These are phyloP conservation scores for Athetis lepigone DNA, from an alignment of 2,888 invertebrate genomes.

Conservation along the genomic window DNA sequence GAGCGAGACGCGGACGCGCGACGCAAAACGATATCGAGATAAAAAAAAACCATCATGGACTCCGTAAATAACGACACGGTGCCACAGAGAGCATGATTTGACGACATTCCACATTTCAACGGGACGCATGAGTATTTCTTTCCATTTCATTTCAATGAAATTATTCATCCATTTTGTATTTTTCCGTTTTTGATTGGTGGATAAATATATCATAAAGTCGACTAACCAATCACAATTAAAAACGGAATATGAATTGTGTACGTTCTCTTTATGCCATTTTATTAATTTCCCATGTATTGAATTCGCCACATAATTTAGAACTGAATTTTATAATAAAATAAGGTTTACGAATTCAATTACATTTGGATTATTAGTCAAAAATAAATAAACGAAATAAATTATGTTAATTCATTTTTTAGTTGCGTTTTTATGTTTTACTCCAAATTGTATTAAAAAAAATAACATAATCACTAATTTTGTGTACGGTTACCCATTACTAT, in stretches of 20 bases:
- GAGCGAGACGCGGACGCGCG: conserved; percentile 34
- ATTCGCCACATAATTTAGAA: no score
- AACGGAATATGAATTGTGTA: neutral
- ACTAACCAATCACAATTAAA: conserved; percentile 28
- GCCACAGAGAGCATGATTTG: neutral
- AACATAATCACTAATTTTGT: no score
- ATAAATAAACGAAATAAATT: no score
- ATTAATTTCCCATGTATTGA: no score
- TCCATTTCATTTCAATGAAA: conserved; percentile 15
- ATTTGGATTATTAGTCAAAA: no score
- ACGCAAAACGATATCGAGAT: conserved; percentile 37
- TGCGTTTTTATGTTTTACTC: no score
- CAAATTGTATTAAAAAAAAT: no score
- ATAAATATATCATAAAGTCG: neutral
- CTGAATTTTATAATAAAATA: no score
- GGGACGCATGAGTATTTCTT: neutral
- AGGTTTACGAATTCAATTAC: no score
- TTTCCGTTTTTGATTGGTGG: conserved; percentile 17
- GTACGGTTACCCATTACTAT: neutral
- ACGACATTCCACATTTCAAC: no score
- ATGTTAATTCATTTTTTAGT: no score
- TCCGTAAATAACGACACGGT: neutral
- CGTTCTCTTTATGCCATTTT: no score
- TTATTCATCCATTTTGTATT: conserved; percentile 29
- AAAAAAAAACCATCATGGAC: conserved; percentile 11